Conservation (phyloP, 2,888 invertebrate species). For the Pteria penguin region DNA sequence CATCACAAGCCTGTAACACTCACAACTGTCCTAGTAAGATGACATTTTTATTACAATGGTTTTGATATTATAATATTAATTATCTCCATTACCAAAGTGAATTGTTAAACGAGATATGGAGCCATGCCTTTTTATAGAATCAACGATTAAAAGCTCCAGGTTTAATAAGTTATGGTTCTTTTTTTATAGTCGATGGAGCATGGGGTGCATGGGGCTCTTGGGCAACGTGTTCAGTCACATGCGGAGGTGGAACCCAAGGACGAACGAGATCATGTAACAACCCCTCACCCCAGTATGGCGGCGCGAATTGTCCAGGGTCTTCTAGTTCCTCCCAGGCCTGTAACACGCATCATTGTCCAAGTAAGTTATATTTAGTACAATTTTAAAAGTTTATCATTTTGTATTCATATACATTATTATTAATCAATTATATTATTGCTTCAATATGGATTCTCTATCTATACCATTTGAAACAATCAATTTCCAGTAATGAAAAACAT, state of each 20-base stretch:
- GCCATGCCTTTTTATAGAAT: too few species aligned
- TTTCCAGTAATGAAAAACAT: too few species aligned
- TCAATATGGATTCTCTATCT: too few species aligned
- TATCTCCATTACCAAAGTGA: background rate
- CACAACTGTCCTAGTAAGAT: conserved; percentile 24
- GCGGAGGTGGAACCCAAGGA: background rate
- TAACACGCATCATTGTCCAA: conserved; percentile 5
- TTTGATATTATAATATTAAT: background rate
- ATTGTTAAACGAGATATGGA: background rate
- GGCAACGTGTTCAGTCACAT: background rate
- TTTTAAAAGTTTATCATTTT: too few species aligned
- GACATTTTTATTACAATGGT: too few species aligned
- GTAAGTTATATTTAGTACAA: too few species aligned
- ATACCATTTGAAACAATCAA: too few species aligned
- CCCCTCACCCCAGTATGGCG: background rate
- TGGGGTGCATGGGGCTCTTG: conserved; percentile 3
- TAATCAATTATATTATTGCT: too few species aligned
- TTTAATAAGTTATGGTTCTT: too few species aligned
- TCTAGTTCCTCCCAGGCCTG: background rate
- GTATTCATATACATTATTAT: too few species aligned
- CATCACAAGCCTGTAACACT: conserved; percentile 13
- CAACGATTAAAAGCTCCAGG: too few species aligned
- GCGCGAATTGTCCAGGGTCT: background rate
- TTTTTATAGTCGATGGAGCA: background rate
- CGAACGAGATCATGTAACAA: background rate